phyloP scores from a whole-genome alignment of 2,888 invertebrate species.

The Zygogramma bicolorata region DNA sequence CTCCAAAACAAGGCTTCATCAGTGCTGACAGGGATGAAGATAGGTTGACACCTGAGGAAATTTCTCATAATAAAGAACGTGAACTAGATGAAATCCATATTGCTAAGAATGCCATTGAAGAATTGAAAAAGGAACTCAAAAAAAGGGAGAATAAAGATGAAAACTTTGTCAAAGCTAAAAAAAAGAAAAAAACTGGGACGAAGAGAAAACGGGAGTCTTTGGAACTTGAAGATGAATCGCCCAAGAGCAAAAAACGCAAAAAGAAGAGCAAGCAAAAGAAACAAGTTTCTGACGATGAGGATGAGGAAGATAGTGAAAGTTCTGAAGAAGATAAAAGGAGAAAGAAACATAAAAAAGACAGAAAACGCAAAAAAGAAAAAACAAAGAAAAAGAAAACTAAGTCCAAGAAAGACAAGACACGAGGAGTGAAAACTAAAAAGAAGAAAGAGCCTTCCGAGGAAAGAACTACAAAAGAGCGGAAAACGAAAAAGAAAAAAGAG shows the following conservation, averaged over 20 bases:
- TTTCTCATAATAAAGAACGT: neutral
- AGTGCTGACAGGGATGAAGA: slow-evolving; percentile 12
- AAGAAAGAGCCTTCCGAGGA: slow-evolving; percentile 3
- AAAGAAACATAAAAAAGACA: slow-evolving; percentile 11
- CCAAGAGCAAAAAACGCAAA: slow-evolving; percentile 33
- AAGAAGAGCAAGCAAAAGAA: slow-evolving; percentile 24
- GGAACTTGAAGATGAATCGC: slow-evolving; percentile 27
- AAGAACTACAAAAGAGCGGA: neutral
- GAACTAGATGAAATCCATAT: slow-evolving; percentile 23
- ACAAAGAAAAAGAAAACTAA: neutral
- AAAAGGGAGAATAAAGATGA: slow-evolving; percentile 20
- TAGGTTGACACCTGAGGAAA: slow-evolving; percentile 18
- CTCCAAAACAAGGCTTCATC: slow-evolving; percentile 5
- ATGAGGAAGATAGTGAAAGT: slow-evolving; percentile 3
- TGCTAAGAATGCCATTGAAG: slow-evolving; percentile 28
- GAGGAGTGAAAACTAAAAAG: neutral
- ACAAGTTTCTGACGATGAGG: neutral
- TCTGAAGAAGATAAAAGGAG: slow-evolving; percentile 17
- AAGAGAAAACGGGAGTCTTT: slow-evolving; percentile 22
- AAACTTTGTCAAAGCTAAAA: slow-evolving; percentile 4
- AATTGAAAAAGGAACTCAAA: slow-evolving; percentile 30
- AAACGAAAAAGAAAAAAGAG: slow-evolving; percentile 23
- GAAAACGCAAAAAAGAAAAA: neutral
- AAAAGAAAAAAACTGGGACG: slow-evolving; percentile 29
- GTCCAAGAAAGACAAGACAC: neutral